phyloP scores from a whole-genome alignment of 2,888 invertebrate genomes.

The Pollenia amentaria region DNA sequence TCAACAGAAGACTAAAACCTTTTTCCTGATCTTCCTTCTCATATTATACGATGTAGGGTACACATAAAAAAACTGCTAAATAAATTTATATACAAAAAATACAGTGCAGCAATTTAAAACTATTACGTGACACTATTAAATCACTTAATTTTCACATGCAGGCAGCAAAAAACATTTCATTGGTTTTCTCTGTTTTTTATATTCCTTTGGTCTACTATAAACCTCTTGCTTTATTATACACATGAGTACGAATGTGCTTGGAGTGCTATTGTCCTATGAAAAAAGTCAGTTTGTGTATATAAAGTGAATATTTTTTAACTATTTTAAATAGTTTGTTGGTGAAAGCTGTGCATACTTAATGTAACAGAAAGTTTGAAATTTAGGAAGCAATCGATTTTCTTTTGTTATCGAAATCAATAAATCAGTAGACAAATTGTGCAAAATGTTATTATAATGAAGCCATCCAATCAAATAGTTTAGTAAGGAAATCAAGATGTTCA shows the following conservation, averaged over 20 bases:
- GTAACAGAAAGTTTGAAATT: neutral
- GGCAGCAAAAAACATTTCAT: conserved; percentile 28
- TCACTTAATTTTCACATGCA: conserved; percentile 62
- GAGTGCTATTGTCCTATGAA: conserved; percentile 40
- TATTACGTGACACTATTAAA: conserved; percentile 67
- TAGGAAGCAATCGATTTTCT: neutral
- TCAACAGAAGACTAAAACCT: too few species aligned
- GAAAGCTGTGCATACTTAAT: neutral
- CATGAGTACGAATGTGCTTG: conserved; percentile 8
- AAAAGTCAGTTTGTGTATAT: conserved; percentile 11
- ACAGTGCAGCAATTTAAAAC: conserved; percentile 44
- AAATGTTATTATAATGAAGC: neutral
- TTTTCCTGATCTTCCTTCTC: too few species aligned
- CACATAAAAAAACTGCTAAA: neutral
- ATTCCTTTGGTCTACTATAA: conserved; percentile 14
- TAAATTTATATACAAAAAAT: conserved; percentile 6
- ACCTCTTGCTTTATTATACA: neutral
- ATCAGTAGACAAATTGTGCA: neutral
- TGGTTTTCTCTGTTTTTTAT: conserved; percentile 23
- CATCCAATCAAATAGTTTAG: neutral
- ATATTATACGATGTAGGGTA: neutral
- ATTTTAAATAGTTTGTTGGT: neutral
- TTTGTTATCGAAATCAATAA: neutral
- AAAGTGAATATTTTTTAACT: neutral
- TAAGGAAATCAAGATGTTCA: too few species aligned